These are phyloP conservation scores for Geodia barretti DNA, from an alignment of 37 sponge, comb jelly and placozoan species.

Conservation along the genomic window DNA sequence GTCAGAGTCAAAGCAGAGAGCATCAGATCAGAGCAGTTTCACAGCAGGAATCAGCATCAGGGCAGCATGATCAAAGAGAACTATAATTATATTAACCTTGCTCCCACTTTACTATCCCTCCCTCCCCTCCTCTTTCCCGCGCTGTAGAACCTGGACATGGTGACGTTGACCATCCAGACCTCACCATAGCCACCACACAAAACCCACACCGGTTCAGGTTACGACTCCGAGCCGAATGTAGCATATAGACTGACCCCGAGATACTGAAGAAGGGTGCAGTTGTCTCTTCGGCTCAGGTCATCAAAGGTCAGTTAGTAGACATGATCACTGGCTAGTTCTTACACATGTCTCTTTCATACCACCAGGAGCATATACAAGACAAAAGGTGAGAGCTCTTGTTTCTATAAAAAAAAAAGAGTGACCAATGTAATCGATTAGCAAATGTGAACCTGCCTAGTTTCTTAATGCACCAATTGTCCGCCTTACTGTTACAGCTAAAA, in stretches of 20 bases:
- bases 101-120: not conserved
- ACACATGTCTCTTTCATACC: not conserved
- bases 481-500: too few species aligned
- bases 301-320: slow-evolving; percentile 39
- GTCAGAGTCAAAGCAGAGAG: too few species aligned
- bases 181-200: slow-evolving; percentile 95
- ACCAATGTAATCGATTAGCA: too few species aligned
- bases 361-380: slow-evolving; percentile 16
- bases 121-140: not conserved
- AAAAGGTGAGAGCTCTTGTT: slow-evolving; percentile 17
- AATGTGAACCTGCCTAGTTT: too few species aligned
- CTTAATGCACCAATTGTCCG: too few species aligned
- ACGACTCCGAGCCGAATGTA: slow-evolving; percentile 82
- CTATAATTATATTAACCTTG: not conserved
- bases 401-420: too few species aligned
- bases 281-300: slow-evolving; percentile 26
- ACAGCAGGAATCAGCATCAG: too few species aligned
- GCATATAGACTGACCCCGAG: slow-evolving; percentile 87
- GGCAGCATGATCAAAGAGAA: not conserved
- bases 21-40: too few species aligned
- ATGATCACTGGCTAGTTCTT: not conserved
- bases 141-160: slow-evolving; percentile 73
- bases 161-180: slow-evolving; percentile 88
- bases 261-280: slow-evolving; percentile 75
- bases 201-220: slow-evolving; percentile 81